Evolutionary conservation across 1,140 invertebrate species (phyloP).

Genomic region (Cydia strobilella): DNA sequence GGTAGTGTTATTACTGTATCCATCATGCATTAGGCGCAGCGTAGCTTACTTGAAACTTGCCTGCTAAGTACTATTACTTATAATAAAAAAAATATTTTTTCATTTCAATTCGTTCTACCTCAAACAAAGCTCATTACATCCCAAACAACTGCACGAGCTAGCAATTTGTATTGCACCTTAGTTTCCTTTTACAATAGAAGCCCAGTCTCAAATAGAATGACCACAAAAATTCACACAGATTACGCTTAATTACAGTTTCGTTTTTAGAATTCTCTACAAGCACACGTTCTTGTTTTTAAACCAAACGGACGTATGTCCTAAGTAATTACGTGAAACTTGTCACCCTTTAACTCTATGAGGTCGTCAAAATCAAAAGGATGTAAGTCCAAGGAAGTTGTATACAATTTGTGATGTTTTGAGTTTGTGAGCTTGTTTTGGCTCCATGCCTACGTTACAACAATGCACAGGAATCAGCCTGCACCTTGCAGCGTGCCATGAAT

Average conservation of each 20-base stretch:
- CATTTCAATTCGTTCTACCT: not conserved
- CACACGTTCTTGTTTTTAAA: not conserved
- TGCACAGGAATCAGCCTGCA: slow-evolving; percentile 58
- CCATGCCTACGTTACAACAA: slow-evolving; percentile 51
- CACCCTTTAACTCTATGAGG: not conserved
- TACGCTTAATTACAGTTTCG: slow-evolving; percentile 27
- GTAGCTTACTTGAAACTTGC: no score
- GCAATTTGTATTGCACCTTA: not conserved
- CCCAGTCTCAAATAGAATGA: slow-evolving; percentile 4
- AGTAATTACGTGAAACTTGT: not conserved
- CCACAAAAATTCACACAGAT: slow-evolving; percentile 28
- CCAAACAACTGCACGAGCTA: not conserved
- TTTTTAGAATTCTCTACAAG: slow-evolving; percentile 25
- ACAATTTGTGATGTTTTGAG: not conserved
- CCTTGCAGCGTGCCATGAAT: slow-evolving; percentile 50
- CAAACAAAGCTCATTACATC: slow-evolving; percentile 3
- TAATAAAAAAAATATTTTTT: no score
- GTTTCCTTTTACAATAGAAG: not conserved
- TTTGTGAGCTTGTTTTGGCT: not conserved
- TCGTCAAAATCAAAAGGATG: not conserved
- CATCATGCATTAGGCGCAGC: no score
- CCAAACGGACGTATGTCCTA: not conserved
- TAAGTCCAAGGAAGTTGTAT: not conserved
- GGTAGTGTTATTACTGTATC: no score
- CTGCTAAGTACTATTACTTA: no score